Conservation (phyloP, 2,113 vertebrate species). For the Trichechus manatus region DNA sequence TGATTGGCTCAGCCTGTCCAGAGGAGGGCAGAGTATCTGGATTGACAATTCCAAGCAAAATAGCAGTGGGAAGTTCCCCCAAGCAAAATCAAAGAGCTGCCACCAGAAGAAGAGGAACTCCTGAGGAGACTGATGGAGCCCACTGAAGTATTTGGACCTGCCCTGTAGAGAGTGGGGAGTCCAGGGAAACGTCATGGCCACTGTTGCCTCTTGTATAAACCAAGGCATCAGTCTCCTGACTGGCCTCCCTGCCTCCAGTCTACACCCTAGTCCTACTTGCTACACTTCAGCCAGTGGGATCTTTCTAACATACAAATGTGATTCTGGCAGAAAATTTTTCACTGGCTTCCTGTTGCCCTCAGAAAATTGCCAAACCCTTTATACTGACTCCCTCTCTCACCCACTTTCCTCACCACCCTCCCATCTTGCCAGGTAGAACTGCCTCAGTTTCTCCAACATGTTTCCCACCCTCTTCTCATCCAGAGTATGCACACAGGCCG, state of each 20-base stretch:
- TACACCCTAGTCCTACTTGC: neutral
- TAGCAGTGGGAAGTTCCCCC: neutral
- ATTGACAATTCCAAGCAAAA: neutral
- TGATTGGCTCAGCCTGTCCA: neutral
- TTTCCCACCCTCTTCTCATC: neutral
- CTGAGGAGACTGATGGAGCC: neutral
- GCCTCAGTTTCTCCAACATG: neutral
- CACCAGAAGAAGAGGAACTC: neutral
- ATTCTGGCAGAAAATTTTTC: neutral
- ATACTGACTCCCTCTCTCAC: neutral
- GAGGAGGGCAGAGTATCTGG: neutral
- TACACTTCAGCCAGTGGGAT: accelerated
- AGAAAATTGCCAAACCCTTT: neutral
- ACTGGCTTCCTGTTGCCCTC: neutral
- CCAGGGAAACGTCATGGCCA: neutral
- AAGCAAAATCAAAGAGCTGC: neutral
- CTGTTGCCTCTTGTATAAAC: accelerated
- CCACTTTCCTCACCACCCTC: neutral
- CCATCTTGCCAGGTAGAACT: neutral
- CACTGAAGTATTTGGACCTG: neutral
- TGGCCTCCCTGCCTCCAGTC: no score
- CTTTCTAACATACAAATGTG: accelerated
- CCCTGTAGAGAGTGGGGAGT: neutral
- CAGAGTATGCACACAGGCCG: neutral
- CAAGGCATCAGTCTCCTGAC: accelerated